phyloP scores from a whole-genome alignment of 2,888 invertebrate species.

The Microdon myrmicae region DNA sequence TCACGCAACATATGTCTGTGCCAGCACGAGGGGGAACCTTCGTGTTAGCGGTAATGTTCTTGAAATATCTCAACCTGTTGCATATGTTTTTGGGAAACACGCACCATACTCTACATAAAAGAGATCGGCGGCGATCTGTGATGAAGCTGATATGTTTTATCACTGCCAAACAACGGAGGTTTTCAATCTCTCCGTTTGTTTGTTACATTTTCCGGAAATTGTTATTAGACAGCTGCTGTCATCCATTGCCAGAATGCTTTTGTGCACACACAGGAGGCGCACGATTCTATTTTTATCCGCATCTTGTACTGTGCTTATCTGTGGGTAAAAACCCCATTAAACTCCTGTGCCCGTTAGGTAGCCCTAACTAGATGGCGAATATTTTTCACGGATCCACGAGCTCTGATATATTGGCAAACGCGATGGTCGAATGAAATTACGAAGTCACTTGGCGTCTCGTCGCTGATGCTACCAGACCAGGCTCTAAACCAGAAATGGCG shows the following conservation, averaged over 20 bases:
- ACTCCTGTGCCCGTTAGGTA: constrained; percentile 43
- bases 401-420: constrained; percentile 14
- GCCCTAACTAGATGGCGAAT: constrained; percentile 25
- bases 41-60: constrained; percentile 5
- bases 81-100: constrained; percentile 44
- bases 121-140: constrained; percentile 41
- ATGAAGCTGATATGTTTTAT: constrained; percentile 17
- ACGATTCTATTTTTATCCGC: constrained; percentile 47
- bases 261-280: constrained; percentile 37
- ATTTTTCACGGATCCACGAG: constrained; percentile 26
- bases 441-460: constrained; percentile 40
- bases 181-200: too few species aligned
- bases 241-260: too few species aligned
- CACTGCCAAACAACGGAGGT: constrained; percentile 33
- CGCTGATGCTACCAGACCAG: too few species aligned
- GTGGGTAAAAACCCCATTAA: constrained; percentile 32
- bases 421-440: constrained; percentile 28
- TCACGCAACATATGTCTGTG: constrained; percentile 36
- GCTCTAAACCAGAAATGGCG: constrained; percentile 18
- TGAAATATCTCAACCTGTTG: constrained; percentile 34
- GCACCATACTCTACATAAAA: too few species aligned
- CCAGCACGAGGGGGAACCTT: constrained; percentile 1
- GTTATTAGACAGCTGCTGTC: constrained; percentile 1
- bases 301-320: constrained; percentile 27
- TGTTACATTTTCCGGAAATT: constrained; percentile 41